A percentile compares a stretch with the other conserved stretches of the same genome.
These are phyloP conservation scores for Orgyia antiqua DNA, from an alignment of 2,888 invertebrate genomes.

Conservation along the genomic window DNA sequence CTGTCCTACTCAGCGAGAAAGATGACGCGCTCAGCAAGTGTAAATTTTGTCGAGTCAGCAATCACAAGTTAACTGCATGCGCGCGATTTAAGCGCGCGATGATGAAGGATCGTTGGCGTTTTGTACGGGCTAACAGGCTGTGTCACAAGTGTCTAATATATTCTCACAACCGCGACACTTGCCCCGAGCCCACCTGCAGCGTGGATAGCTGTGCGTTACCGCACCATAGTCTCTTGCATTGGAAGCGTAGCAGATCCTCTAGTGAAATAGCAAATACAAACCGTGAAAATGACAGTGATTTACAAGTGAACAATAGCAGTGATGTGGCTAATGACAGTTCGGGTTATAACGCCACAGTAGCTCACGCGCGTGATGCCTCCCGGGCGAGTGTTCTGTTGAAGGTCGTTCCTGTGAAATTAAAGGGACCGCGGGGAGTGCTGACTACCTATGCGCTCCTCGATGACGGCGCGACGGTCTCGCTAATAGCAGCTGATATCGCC, in stretches of 20 bases:
- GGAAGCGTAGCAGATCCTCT: neutral
- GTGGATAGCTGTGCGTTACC: too few species aligned
- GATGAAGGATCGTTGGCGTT: neutral
- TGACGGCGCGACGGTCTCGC: neutral
- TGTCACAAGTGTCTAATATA: neutral
- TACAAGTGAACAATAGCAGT: neutral
- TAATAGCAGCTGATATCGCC: neutral
- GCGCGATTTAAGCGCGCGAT: neutral
- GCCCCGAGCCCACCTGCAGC: too few species aligned
- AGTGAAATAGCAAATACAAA: neutral
- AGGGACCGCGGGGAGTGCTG: conserved; percentile 4
- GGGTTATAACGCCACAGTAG: neutral
- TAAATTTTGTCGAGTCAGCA: neutral
- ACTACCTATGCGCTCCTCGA: conserved; percentile 4
- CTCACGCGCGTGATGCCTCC: too few species aligned
- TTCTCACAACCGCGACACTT: too few species aligned
- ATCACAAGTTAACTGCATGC: neutral
- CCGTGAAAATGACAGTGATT: neutral
- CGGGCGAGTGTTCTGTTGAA: conserved; percentile 1
- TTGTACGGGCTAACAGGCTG: neutral
- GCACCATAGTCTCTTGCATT: too few species aligned
- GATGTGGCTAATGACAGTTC: neutral
- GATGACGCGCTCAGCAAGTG: neutral
- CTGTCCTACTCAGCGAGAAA: neutral
- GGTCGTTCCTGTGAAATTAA: conserved; percentile 1